phyloP scores from a whole-genome alignment of 64 coral and sea anemone genomes.

The Dendrophyllia cribrosa region DNA sequence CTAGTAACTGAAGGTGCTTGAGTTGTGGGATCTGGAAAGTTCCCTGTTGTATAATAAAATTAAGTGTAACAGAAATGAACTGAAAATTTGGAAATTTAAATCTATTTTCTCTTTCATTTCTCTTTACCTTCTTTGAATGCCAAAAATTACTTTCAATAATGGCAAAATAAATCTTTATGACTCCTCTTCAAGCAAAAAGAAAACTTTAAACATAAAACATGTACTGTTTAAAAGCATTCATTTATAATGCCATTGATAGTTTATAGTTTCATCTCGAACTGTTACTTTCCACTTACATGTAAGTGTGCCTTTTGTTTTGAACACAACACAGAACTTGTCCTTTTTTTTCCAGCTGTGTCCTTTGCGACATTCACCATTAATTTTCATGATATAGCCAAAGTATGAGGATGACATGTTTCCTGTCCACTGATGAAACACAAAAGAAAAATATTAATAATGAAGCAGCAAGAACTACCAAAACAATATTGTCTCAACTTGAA shows the following conservation, averaged over 20 bases:
- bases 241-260: too few species aligned
- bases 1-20: background rate
- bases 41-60: background rate
- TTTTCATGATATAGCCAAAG: conserved; percentile 37
- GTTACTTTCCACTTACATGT: background rate
- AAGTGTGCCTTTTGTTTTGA: conserved; percentile 15
- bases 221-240: too few species aligned
- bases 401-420: background rate
- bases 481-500: too few species aligned
- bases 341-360: background rate
- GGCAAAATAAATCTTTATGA: too few species aligned
- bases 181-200: too few species aligned
- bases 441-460: background rate
- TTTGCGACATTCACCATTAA: background rate
- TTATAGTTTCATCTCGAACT: background rate
- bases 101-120: too few species aligned
- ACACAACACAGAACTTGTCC: background rate
- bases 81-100: background rate
- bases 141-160: too few species aligned
- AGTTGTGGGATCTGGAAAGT: background rate
- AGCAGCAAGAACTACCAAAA: background rate
- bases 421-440: background rate
- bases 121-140: too few species aligned
- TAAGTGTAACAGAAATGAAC: background rate
- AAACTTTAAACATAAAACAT: too few species aligned